Conservation (phyloP, 2,888 invertebrate genomes). For the Lasioglossum calceatum region DNA sequence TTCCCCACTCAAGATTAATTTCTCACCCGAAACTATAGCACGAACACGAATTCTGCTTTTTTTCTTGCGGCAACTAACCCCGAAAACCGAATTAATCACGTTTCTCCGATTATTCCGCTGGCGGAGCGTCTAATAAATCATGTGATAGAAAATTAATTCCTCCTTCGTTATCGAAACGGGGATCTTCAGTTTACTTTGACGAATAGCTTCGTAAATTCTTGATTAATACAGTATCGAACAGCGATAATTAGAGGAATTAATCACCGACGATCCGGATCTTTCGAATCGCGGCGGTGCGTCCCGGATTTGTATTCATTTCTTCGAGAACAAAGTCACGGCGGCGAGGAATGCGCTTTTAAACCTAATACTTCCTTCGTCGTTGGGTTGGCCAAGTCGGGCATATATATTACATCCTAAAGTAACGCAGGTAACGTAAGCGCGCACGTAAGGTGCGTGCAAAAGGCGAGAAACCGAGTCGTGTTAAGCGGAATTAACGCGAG, state of each 20-base stretch:
- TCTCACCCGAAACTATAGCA: neutral
- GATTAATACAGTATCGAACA: neutral
- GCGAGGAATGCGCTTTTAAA: constrained; percentile 60
- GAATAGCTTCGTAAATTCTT: neutral
- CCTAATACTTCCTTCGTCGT: constrained; percentile 67
- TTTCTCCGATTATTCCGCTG: neutral
- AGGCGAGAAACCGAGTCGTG: constrained; percentile 63
- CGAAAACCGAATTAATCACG: constrained; percentile 1
- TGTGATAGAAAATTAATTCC: neutral
- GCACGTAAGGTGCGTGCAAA: constrained; percentile 65
- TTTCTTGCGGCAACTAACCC: neutral
- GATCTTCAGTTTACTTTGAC: neutral
- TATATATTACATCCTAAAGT: constrained; percentile 66
- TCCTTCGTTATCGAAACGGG: neutral
- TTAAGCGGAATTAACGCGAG: constrained; percentile 68
- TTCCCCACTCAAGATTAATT: neutral
- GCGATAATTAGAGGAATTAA: neutral
- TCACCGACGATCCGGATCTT: neutral
- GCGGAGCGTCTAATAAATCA: neutral
- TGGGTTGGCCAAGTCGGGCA: constrained; percentile 36
- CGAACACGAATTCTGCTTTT: neutral
- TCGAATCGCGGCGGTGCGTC: neutral
- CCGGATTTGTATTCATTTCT: constrained; percentile 35
- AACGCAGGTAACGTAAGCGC: constrained; percentile 61
- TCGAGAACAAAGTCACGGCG: constrained; percentile 40